Conservation (phyloP, 2,888 invertebrate genomes). For the Oligia latruncula region DNA sequence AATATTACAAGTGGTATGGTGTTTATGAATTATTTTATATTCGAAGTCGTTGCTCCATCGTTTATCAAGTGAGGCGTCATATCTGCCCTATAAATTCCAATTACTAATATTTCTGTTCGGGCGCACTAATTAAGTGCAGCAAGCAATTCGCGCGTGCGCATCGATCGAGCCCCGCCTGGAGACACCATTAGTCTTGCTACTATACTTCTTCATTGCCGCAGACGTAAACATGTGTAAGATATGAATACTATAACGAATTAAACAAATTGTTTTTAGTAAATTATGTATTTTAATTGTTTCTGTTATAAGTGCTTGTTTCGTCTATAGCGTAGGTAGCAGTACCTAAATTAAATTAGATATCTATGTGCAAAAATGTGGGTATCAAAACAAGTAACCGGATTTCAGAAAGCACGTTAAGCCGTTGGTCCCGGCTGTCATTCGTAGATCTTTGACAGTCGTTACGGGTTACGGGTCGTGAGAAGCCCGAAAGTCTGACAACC, state of each 20-base stretch:
- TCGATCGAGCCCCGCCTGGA: constrained; percentile 81
- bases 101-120: constrained; percentile 86
- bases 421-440: too few species aligned
- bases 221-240: constrained; percentile 62
- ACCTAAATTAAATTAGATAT: not conserved
- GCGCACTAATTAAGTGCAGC: constrained; percentile 85
- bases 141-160: constrained; percentile 86
- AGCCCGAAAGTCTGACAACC: too few species aligned
- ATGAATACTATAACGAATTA: constrained; percentile 34
- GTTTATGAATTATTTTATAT: constrained; percentile 58
- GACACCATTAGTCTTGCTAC: constrained; percentile 85
- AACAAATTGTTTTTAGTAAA: constrained; percentile 13
- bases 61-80: constrained; percentile 76
- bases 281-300: not conserved
- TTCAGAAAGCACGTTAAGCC: too few species aligned
- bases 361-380: not conserved
- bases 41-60: constrained; percentile 71
- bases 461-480: too few species aligned
- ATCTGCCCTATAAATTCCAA: constrained; percentile 81
- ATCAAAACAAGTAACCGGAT: not conserved
- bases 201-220: constrained; percentile 70
- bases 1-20: constrained; percentile 52
- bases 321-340: not conserved
- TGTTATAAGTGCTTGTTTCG: too few species aligned
- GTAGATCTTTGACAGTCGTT: too few species aligned